Conservation (phyloP, 1,140 invertebrate genomes). For the Leptestheria dahalacensis region DNA sequence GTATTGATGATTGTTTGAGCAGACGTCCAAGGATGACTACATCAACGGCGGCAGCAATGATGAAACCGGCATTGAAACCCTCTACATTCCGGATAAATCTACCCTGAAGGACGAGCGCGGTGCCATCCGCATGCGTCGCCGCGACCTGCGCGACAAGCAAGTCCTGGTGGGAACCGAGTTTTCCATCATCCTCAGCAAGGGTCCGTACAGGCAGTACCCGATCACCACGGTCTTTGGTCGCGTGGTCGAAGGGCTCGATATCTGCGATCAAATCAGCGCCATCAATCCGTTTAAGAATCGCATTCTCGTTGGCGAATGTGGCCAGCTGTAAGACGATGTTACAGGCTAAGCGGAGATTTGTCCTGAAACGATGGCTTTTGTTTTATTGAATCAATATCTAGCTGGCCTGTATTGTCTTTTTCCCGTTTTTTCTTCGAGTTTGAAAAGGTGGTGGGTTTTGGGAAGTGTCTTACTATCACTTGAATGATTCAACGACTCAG, state of each 20-base stretch:
- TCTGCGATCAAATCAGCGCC: background rate
- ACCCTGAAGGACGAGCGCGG: background rate
- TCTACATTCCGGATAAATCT: background rate
- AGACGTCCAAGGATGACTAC: background rate
- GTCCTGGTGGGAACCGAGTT: background rate
- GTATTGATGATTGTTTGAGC: background rate
- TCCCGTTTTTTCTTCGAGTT: no score
- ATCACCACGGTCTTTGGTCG: background rate
- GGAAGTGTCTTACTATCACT: no score
- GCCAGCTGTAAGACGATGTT: background rate
- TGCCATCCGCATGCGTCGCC: background rate
- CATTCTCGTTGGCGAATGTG: background rate
- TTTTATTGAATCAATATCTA: no score
- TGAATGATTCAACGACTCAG: no score
- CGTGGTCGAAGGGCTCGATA: background rate
- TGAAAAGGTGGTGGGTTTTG: no score
- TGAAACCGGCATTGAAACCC: background rate
- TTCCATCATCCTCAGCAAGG: background rate
- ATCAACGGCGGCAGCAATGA: background rate
- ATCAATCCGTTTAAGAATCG: background rate
- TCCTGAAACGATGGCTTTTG: no score
- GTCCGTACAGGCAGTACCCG: background rate
- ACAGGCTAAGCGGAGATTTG: no score
- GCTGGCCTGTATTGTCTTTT: no score
- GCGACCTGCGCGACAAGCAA: background rate